Evolutionary conservation across 2,797 vertebrate genomes (phyloP).

Genomic region (Catharus ustulatus): DNA sequence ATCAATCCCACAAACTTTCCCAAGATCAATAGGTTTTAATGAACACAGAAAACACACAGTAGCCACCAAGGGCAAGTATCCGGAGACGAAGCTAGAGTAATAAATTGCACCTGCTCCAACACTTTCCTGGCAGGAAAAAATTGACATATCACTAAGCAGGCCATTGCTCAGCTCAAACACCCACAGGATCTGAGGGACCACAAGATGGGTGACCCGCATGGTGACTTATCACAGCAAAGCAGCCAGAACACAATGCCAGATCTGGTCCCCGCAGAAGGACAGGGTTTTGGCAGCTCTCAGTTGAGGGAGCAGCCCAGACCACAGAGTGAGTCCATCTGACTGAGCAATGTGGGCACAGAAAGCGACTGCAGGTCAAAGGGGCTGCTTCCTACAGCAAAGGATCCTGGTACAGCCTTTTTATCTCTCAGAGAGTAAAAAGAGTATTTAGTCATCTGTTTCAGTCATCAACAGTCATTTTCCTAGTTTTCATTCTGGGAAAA

Average conservation of each 20-base stretch:
- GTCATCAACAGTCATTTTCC: not conserved
- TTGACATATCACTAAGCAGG: slow-evolving; percentile 35
- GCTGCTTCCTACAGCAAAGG: not conserved
- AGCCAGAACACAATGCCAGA: not conserved
- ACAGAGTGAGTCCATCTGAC: not conserved
- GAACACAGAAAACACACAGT: slow-evolving; percentile 41
- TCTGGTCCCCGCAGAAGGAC: not conserved
- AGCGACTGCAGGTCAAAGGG: fast-evolving
- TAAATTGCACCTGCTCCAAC: not conserved
- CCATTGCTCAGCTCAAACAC: not conserved
- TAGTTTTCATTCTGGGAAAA: not conserved
- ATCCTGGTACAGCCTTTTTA: fast-evolving
- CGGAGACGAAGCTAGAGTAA: not conserved
- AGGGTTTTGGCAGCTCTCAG: not conserved
- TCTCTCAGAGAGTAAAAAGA: not conserved
- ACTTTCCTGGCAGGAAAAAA: not conserved
- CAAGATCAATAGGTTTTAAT: slow-evolving; percentile 54
- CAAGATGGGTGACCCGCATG: fast-evolving
- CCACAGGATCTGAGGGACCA: not conserved
- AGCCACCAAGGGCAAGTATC: not conserved
- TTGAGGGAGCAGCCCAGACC: fast-evolving
- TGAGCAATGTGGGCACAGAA: fast-evolving
- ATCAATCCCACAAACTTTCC: slow-evolving; percentile 54
- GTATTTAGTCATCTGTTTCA: not conserved
- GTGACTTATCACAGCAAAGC: not conserved